These are phyloP conservation scores for Nowickia ferox DNA, from an alignment of 2,888 invertebrate genomes.

Conservation along the genomic window DNA sequence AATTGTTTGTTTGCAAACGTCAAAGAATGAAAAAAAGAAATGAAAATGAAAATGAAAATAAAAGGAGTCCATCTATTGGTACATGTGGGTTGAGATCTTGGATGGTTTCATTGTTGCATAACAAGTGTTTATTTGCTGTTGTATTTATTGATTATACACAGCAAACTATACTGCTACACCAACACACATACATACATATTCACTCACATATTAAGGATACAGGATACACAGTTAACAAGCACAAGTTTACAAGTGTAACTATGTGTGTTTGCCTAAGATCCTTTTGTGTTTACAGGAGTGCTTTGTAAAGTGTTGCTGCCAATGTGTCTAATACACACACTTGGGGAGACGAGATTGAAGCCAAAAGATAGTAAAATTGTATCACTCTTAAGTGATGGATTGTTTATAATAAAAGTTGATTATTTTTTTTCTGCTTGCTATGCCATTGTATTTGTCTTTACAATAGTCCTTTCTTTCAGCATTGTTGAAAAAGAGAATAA, in stretches of 20 bases:
- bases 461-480: neutral
- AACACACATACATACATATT: neutral
- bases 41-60: neutral
- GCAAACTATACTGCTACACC: neutral
- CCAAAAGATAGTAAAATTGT: slow-evolving; percentile 49
- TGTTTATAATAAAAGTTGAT: slow-evolving; percentile 44
- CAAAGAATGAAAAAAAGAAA: neutral
- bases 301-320: slow-evolving; percentile 33
- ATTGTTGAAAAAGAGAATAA: neutral
- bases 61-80: neutral
- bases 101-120: slow-evolving; percentile 15
- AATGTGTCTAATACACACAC: slow-evolving; percentile 34
- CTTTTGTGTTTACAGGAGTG: neutral
- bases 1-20: slow-evolving; percentile 24
- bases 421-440: neutral
- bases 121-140: slow-evolving; percentile 35
- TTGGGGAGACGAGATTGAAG: slow-evolving; percentile 41
- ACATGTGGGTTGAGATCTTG: neutral
- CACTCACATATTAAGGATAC: neutral
- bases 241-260: neutral
- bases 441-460: neutral
- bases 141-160: slow-evolving; percentile 46
- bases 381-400: slow-evolving; percentile 57
- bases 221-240: neutral
- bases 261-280: neutral